Percentiles rank a stretch among this genome's conserved stretches.
These are phyloP conservation scores for Anguilla anguilla DNA, from an alignment of 2,797 vertebrate species.

Conservation along the genomic window DNA sequence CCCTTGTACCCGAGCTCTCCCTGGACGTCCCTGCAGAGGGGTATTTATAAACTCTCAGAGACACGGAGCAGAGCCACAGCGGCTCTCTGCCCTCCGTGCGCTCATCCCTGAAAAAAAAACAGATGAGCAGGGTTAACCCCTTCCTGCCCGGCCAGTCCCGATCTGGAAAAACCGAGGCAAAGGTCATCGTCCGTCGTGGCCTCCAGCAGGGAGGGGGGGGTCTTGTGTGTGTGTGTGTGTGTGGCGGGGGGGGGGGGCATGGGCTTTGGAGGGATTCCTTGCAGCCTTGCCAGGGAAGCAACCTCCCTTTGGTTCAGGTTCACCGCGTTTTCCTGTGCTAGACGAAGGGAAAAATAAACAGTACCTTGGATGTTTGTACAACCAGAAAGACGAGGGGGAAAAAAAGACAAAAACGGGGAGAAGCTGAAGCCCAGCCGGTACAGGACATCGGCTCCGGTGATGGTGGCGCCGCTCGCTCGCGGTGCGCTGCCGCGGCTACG, in stretches of 20 bases:
- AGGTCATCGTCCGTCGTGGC: conserved; percentile 53
- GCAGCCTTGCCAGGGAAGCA: conserved; percentile 50
- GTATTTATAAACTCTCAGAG: conserved; percentile 67
- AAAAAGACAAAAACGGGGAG: not conserved
- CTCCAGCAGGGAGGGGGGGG: conserved; percentile 47
- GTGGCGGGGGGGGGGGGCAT: conserved; percentile 56
- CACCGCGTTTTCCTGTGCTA: not conserved
- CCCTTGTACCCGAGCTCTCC: conserved; percentile 32
- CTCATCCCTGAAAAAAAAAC: conserved; percentile 38
- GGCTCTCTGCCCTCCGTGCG: conserved; percentile 47
- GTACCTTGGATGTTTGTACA: not conserved
- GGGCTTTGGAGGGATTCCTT: conserved; percentile 46
- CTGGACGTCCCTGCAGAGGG: conserved; percentile 47
- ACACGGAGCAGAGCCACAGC: conserved; percentile 63
- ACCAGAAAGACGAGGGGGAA: not conserved
- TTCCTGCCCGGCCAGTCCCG: conserved; percentile 55
- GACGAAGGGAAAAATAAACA: not conserved
- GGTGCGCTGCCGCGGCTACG: not conserved
- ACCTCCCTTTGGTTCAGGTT: conserved; percentile 33
- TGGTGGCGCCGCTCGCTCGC: not conserved
- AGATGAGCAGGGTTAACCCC: conserved; percentile 62
- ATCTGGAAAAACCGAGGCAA: conserved; percentile 47
- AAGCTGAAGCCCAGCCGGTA: not conserved
- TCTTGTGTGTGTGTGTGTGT: not conserved
- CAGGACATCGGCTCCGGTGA: conserved; percentile 21